These are phyloP conservation scores for Papilio helenus DNA, from an alignment of 1,140 invertebrate species.

Conservation along the genomic window DNA sequence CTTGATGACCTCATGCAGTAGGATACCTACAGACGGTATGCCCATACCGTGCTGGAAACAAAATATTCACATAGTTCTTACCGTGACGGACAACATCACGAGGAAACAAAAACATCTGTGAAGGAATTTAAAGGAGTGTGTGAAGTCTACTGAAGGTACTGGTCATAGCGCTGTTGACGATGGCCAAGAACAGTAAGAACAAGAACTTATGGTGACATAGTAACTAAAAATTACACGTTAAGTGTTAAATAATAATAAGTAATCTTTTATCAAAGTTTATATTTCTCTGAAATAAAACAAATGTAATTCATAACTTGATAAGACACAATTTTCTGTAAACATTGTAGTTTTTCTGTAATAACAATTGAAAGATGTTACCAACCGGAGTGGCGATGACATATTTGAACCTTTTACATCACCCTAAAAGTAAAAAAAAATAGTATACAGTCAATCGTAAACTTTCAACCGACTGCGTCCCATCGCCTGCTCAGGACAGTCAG, in stretches of 20 bases:
- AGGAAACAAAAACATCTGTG: background rate
- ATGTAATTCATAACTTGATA: background rate
- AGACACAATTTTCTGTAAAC: background rate
- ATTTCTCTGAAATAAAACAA: constrained; percentile 3
- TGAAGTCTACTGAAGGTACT: background rate
- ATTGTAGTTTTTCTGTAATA: background rate
- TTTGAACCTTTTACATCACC: too few species aligned
- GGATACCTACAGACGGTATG: constrained; percentile 94
- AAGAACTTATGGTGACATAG: background rate
- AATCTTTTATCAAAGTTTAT: background rate
- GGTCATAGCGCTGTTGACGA: background rate
- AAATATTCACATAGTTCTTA: background rate
- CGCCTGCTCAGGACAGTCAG: too few species aligned
- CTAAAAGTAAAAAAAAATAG: too few species aligned
- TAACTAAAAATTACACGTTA: background rate
- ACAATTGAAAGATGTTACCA: too few species aligned
- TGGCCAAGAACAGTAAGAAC: background rate
- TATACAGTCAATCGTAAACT: too few species aligned
- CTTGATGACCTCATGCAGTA: constrained; percentile 97
- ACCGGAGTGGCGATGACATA: too few species aligned
- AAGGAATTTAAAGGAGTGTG: background rate
- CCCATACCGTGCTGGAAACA: constrained; percentile 93
- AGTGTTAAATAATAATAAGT: background rate
- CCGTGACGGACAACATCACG: background rate
- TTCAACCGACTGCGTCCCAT: too few species aligned